These are phyloP conservation scores for Drosophila asahinai DNA, from an alignment of 1,140 invertebrate species.

Conservation along the genomic window DNA sequence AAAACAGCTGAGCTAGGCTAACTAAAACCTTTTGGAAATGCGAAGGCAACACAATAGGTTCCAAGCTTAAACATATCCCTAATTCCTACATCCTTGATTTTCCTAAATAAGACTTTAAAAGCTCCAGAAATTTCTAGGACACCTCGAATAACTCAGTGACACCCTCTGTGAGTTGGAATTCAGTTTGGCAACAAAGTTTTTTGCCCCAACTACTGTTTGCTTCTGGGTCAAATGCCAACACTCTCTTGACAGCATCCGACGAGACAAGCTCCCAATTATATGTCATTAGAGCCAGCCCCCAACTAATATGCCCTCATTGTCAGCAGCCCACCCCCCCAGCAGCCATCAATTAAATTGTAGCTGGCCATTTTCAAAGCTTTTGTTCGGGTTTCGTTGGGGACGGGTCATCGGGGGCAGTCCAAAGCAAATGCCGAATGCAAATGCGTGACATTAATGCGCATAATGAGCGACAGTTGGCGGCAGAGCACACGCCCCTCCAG, in stretches of 20 bases:
- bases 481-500: conserved; percentile 11
- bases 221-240: conserved; percentile 18
- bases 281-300: conserved; percentile 11
- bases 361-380: conserved; percentile 9
- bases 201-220: not conserved
- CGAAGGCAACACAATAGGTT: no score
- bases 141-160: not conserved
- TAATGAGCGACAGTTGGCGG: conserved; percentile 61
- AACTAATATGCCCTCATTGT: conserved; percentile 28
- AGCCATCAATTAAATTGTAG: conserved; percentile 16
- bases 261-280: conserved; percentile 10
- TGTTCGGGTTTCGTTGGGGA: not conserved
- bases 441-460: conserved; percentile 68
- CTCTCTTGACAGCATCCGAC: conserved; percentile 10
- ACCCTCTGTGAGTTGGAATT: not conserved
- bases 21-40: not conserved
- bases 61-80: no score
- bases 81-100: not conserved
- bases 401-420: not conserved
- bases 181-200: not conserved
- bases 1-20: conserved; percentile 10
- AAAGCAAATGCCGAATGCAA: conserved; percentile 31
- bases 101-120: not conserved
- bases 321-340: not conserved
- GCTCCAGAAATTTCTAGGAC: no score